Conservation (phyloP, 2,113 vertebrate species). For the Probosciger aterrimus region DNA sequence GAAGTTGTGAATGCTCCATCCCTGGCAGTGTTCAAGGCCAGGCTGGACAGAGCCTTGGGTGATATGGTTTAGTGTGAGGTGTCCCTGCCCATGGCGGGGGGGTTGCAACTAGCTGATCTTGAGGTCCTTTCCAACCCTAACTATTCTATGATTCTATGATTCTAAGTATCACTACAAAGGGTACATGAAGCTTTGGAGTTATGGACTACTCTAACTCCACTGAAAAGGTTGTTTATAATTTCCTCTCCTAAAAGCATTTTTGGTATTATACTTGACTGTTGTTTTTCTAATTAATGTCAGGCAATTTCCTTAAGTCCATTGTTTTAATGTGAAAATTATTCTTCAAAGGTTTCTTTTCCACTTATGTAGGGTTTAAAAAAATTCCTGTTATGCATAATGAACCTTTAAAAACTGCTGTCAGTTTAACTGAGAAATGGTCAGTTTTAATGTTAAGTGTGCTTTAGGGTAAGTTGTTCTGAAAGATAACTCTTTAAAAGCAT, state of each 20-base stretch:
- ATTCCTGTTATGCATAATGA: background rate
- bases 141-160: no score
- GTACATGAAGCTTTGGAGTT: background rate
- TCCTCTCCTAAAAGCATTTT: background rate
- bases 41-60: no score
- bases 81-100: no score
- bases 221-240: background rate
- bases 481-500: background rate
- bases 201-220: background rate
- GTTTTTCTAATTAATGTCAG: background rate
- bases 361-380: background rate
- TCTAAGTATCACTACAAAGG: background rate
- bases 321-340: conserved; percentile 9
- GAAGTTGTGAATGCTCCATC: no score
- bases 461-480: background rate
- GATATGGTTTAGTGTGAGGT: no score
- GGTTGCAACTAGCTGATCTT: no score
- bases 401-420: background rate
- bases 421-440: background rate
- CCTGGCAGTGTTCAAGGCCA: no score
- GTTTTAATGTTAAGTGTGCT: background rate
- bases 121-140: no score
- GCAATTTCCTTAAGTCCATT: background rate
- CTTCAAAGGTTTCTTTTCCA: background rate
- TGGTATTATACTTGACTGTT: background rate